A percentile compares a stretch with the other conserved stretches of the same genome.
These are phyloP conservation scores for Apis mellifera DNA, from an alignment of 1,140 invertebrate genomes.

Conservation along the genomic window DNA sequence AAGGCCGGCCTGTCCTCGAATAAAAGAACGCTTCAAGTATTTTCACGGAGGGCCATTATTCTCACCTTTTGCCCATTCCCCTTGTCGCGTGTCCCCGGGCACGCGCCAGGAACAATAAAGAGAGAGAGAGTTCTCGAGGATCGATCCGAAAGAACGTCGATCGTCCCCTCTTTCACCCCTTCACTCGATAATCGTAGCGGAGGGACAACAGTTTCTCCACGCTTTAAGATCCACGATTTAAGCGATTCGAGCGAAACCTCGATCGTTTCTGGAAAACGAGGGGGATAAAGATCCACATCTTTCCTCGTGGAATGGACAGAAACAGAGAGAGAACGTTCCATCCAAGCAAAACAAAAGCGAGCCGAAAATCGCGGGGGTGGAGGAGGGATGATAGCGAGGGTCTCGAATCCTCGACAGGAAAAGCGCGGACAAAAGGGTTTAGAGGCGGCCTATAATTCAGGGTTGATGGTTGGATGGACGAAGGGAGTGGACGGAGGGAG, in stretches of 20 bases:
- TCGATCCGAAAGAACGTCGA: not conserved
- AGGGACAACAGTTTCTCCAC: conserved; percentile 27
- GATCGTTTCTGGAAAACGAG: conserved; percentile 26
- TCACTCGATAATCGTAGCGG: conserved; percentile 1
- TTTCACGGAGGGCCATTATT: conserved; percentile 10
- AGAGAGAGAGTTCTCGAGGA: not conserved
- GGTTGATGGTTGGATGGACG: conserved; percentile 78
- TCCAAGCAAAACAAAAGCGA: conserved; percentile 63
- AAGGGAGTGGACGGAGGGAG: conserved; percentile 24
- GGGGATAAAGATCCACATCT: not conserved
- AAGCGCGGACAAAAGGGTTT: conserved; percentile 80
- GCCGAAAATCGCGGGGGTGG: conserved; percentile 53
- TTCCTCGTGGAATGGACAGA: conserved; percentile 36
- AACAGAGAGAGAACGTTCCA: conserved; percentile 23
- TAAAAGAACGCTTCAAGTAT: conserved; percentile 17
- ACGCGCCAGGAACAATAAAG: not conserved
- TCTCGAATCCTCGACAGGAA: conserved; percentile 75
- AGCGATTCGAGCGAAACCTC: conserved; percentile 19
- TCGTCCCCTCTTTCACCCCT: not conserved
- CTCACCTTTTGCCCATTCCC: not conserved
- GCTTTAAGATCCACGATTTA: conserved; percentile 28
- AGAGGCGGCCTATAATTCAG: conserved; percentile 80
- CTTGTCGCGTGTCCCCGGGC: not conserved
- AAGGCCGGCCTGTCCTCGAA: not conserved
- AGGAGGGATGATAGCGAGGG: conserved; percentile 16